Evolutionary conservation across 2,113 vertebrate species (phyloP), one percentile per base, ranked within the genome.

Genomic region (Leptobrachium ailaonicum): DNA sequence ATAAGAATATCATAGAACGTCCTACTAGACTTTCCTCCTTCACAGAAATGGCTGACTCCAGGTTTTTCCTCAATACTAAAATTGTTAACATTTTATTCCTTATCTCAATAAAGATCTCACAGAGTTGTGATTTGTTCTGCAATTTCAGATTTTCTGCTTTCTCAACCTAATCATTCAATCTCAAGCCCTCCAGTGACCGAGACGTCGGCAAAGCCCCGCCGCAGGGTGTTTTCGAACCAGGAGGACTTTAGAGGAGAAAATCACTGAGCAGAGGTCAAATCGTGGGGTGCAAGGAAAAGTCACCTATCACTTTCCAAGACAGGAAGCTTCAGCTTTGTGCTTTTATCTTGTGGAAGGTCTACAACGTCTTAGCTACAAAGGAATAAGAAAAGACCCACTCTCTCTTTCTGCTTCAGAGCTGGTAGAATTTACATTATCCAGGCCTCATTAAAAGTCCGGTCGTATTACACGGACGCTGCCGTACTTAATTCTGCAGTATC

Each of bases 401-500:
- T 54, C 13, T 60, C 2, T 76, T 68, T 45, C 47, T 14, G 68
- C 41, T 76, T 60, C 32, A 68, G 50, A 53, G 43, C 64, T 42
- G 66, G 50, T 64, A 8, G 42, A 68, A 58, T 45, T 54, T 68
- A 43, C 75, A 67, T 44, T 67, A 56, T 43, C 32, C 74, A 66
- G 74, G 58, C 75, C 9, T 75, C 8, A 75, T 64, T 63, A 32
- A 75, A n/a, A 75, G 7, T 6, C 6, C 40, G 41, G 13, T 76
- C 64, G 11, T 68, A 76, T 76, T 76, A 42, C 75, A 58, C 66
- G 2, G 45, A 50, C 4, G 45, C 41, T 67, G 50, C 74, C n/a
- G 44, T 44, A 76, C 47, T 13, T 47, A 75, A 42, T 58, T 54
- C 50, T 13, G 13, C 56, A 60, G 13, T 60, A 12, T 60, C 10